Conservation (phyloP, 2,888 invertebrate species). For the Drosophila mulleri region DNA sequence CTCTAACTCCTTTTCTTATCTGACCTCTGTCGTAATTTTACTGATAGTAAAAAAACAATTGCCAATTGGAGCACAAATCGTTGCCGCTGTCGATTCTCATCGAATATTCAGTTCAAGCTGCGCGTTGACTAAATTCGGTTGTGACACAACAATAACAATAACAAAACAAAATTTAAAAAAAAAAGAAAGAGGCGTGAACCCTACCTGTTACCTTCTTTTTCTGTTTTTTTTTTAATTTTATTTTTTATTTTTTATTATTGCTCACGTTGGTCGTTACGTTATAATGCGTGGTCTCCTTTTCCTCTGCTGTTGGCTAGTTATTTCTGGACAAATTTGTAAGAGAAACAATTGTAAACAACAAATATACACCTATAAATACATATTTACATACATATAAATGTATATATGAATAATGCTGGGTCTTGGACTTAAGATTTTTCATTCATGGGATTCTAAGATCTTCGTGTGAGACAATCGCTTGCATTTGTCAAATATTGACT, state of each 20-base stretch:
- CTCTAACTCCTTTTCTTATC: conserved; percentile 43
- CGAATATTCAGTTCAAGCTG: conserved; percentile 44
- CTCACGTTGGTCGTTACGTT: background rate
- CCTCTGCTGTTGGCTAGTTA: conserved; percentile 37
- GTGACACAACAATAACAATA: conserved; percentile 19
- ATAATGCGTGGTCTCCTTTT: conserved; percentile 28
- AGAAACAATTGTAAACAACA: background rate
- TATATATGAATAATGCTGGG: too few relatives aligned
- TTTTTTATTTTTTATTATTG: background rate
- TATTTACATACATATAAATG: background rate
- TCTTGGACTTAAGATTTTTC: too few relatives aligned
- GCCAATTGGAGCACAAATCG: conserved; percentile 54
- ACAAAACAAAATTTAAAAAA: background rate
- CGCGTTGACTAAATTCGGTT: conserved; percentile 42
- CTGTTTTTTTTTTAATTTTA: background rate
- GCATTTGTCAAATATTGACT: too few relatives aligned
- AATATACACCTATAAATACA: background rate
- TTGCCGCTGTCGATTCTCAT: conserved; percentile 23
- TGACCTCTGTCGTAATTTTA: conserved; percentile 8
- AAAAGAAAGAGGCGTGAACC: background rate
- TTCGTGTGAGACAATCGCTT: too few relatives aligned
- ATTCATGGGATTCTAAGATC: too few relatives aligned
- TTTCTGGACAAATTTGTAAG: conserved; percentile 43
- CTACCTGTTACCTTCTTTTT: too few relatives aligned
- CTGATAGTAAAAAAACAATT: conserved; percentile 58